phyloP scores from a whole-genome alignment of 1,140 invertebrate genomes.

The Whitmania pigra region DNA sequence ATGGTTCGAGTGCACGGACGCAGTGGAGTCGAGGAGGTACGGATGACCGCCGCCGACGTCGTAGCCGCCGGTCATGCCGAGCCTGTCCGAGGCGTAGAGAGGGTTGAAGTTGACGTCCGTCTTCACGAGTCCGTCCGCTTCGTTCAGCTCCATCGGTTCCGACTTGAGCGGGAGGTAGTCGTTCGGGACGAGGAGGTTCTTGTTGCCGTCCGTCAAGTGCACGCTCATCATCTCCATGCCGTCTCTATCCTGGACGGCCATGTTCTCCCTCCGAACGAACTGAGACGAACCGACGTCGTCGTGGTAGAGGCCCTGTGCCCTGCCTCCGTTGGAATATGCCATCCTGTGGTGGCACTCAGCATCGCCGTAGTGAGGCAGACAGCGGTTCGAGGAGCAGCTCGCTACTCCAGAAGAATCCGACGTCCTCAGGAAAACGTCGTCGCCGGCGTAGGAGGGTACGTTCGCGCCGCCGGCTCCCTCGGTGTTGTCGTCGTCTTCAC shows the following conservation, averaged over 20 bases:
- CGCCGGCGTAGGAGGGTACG: not conserved
- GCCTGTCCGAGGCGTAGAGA: not conserved
- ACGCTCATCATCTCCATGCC: no score
- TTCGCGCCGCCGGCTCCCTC: not conserved
- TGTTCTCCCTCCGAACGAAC: no score
- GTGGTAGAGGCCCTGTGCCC: not conserved
- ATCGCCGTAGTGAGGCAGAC: not conserved
- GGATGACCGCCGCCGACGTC: not conserved
- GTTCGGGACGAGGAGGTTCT: no score
- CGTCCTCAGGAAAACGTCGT: constrained; percentile 5
- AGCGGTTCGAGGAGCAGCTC: not conserved
- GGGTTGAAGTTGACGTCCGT: not conserved
- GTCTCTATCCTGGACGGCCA: no score
- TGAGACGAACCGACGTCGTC: not conserved
- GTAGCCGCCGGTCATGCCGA: no score
- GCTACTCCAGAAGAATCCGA: no score
- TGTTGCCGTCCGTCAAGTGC: no score
- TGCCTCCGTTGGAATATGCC: not conserved
- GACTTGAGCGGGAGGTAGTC: no score
- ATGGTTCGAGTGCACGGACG: not conserved
- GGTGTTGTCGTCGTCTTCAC: not conserved
- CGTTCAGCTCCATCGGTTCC: no score
- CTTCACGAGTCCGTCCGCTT: no score
- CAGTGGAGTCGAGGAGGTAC: not conserved
- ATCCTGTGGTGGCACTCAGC: not conserved